Evolutionary conservation across 2,113 vertebrate species (phyloP).

Genomic region (Mastomys natalensis): DNA sequence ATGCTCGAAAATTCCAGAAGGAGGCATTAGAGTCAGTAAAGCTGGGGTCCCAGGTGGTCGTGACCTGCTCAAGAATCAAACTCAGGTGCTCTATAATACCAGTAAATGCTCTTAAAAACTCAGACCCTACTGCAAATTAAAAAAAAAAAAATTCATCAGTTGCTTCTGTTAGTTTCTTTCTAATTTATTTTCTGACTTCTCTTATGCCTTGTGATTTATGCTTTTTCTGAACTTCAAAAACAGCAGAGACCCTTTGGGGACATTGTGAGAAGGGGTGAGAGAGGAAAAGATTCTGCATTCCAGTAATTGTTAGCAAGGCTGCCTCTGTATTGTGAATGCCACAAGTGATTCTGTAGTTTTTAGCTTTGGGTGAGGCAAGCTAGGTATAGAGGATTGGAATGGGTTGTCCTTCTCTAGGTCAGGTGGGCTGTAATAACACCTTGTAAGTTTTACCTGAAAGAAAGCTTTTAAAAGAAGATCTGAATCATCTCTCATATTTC

Average conservation of each 20-base stretch:
- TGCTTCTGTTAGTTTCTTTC: not conserved
- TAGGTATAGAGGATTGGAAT: too few species aligned
- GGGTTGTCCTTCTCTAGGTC: not conserved
- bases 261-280: not conserved
- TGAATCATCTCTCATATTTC: too few species aligned
- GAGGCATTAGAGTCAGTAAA: not conserved
- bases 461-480: not conserved
- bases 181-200: not conserved
- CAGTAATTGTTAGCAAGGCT: not conserved
- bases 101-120: not conserved
- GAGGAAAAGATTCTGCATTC: not conserved
- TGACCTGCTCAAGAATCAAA: not conserved
- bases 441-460: not conserved
- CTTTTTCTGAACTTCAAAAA: not conserved
- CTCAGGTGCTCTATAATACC: not conserved
- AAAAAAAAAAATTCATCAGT: not conserved
- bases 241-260: not conserved
- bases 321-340: not conserved
- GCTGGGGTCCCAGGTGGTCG: not conserved
- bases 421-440: not conserved
- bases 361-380: not conserved
- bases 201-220: not conserved
- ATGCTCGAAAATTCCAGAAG: not conserved
- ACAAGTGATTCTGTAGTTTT: not conserved
- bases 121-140: not conserved